Percentiles rank a stretch among this genome's conserved stretches.
Evolutionary conservation across 1,140 invertebrate genomes (phyloP).

Genomic region (fruit fly (Drosophila melanogaster)): DNA sequence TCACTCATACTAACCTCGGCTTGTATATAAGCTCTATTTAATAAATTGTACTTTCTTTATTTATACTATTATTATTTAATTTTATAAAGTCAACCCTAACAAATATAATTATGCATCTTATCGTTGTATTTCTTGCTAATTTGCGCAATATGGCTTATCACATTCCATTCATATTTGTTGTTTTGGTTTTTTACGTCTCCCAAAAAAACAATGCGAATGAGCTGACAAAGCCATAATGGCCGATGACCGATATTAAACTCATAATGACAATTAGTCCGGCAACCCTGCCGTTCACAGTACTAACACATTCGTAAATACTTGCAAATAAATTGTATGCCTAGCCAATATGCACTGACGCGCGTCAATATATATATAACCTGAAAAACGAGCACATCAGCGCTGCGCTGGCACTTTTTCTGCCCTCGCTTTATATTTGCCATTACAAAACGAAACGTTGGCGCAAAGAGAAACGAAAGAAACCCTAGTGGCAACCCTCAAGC

Average conservation of each 20-base stretch:
- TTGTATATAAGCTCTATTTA: neutral
- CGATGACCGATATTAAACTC: constrained; percentile 50
- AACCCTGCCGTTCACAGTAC: constrained; percentile 24
- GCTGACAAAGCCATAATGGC: constrained; percentile 24
- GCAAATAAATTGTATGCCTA: constrained; percentile 23
- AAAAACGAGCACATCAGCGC: constrained; percentile 51
- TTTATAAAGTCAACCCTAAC: too few relatives aligned
- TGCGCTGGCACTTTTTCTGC: constrained; percentile 51
- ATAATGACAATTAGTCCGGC: constrained; percentile 25
- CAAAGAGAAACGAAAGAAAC: constrained; percentile 41
- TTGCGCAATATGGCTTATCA: constrained; percentile 7
- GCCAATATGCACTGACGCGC: constrained; percentile 12
- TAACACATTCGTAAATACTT: constrained; percentile 14
- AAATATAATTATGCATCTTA: neutral
- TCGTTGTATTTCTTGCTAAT: neutral
- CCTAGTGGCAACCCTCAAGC: constrained; percentile 55
- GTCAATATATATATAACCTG: constrained; percentile 53
- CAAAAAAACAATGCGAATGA: constrained; percentile 54
- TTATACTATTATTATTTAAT: too few relatives aligned
- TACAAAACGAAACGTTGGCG: constrained; percentile 41
- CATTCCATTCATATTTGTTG: constrained; percentile 25
- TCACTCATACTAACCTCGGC: too few relatives aligned
- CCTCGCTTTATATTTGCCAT: constrained; percentile 35
- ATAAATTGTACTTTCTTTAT: too few relatives aligned
- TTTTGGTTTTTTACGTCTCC: constrained; percentile 7